These are phyloP conservation scores for Eledone cirrhosa DNA, from an alignment of 2,888 invertebrate genomes.

Conservation along the genomic window DNA sequence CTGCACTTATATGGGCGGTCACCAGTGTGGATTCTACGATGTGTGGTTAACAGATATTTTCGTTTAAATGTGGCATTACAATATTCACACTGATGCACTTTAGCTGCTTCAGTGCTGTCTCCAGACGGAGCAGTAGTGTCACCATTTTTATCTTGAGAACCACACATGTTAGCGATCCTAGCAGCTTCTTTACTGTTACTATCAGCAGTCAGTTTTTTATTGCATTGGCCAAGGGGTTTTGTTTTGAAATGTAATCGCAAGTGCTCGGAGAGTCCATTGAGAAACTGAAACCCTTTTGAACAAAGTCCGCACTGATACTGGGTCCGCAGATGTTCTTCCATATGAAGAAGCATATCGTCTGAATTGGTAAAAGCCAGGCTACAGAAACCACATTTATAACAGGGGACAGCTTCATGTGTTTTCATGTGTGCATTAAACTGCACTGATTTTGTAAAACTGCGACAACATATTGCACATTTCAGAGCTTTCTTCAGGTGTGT, in stretches of 20 bases:
- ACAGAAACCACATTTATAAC: constrained; percentile 17
- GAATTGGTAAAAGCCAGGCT: neutral
- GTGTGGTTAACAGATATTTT: constrained; percentile 8
- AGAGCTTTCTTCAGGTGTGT: constrained; percentile 10
- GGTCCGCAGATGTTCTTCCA: constrained; percentile 14
- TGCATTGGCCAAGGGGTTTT: neutral
- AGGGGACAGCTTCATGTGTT: neutral
- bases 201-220: neutral
- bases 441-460: neutral
- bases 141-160: too few species aligned
- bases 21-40: constrained; percentile 21
- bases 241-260: neutral
- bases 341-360: neutral
- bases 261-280: neutral
- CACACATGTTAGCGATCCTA: neutral
- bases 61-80: constrained; percentile 20
- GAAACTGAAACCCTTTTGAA: constrained; percentile 2
- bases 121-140: neutral
- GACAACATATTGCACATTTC: neutral
- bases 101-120: neutral
- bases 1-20: constrained; percentile 16
- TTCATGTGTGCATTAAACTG: constrained; percentile 14
- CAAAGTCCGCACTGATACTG: neutral
- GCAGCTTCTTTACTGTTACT: neutral
- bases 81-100: constrained; percentile 16